A percentile compares a stretch with the other conserved stretches of the same genome.
Conservation (phyloP, 2,888 invertebrate species). For the Polyommatus iphigenia region DNA sequence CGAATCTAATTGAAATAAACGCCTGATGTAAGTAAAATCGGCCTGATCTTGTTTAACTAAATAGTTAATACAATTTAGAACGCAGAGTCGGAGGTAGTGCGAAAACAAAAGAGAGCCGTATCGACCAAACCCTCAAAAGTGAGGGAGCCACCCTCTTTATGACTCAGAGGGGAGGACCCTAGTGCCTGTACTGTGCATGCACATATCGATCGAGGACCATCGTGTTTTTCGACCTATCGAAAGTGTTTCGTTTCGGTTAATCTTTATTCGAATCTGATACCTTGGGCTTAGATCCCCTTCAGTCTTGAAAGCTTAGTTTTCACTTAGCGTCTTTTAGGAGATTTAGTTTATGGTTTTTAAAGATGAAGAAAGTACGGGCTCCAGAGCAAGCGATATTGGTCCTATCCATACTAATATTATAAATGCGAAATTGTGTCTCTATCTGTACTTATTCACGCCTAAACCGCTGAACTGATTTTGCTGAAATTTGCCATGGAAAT, state of each 20-base stretch:
- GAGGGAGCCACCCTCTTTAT: slow-evolving; percentile 77
- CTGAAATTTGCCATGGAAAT: not conserved
- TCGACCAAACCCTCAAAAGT: slow-evolving; percentile 78
- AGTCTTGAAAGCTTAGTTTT: not conserved
- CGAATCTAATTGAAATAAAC: slow-evolving; percentile 2
- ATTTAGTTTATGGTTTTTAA: not conserved
- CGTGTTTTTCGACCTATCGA: slow-evolving; percentile 43
- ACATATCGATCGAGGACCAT: slow-evolving; percentile 61
- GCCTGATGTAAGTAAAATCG: not conserved
- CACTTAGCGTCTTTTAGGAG: not conserved
- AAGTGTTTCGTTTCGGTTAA: slow-evolving; percentile 32
- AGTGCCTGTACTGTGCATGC: slow-evolving; percentile 69
- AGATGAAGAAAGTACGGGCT: no score
- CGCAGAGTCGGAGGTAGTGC: slow-evolving; percentile 52
- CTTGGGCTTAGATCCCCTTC: not conserved
- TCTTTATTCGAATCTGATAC: slow-evolving; percentile 6
- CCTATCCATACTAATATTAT: no score
- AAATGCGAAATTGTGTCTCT: not conserved
- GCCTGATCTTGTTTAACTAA: slow-evolving; percentile 29
- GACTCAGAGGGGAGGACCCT: slow-evolving; percentile 79
- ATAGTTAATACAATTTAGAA: slow-evolving; percentile 38
- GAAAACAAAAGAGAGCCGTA: slow-evolving; percentile 78
- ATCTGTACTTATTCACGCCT: no score
- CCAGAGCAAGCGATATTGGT: no score
- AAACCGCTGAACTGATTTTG: not conserved